Evolutionary conservation across 2,113 vertebrate genomes (phyloP).

Genomic region (Eurypyga helias): DNA sequence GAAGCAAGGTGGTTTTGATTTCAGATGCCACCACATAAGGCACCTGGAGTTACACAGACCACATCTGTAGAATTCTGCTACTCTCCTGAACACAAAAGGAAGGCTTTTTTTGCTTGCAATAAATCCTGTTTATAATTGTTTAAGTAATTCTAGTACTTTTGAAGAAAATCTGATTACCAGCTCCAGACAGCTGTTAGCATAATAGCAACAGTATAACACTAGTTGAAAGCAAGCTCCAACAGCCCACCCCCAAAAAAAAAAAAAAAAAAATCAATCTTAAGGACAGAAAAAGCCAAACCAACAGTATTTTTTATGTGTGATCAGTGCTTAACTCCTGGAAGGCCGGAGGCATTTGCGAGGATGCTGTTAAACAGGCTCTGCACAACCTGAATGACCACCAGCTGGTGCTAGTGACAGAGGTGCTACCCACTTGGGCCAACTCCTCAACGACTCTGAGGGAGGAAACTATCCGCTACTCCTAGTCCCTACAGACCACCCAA

Average conservation of each 20-base stretch:
- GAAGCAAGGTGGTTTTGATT: not conserved
- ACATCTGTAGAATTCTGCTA: not conserved
- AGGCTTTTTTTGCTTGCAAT: not conserved
- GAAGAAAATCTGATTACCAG: not conserved
- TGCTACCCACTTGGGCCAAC: rapidly evolving
- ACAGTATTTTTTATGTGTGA: not conserved
- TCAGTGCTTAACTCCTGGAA: not conserved
- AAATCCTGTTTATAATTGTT: not conserved
- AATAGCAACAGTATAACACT: not conserved
- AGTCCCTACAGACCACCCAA: not conserved
- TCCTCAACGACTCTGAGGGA: not conserved
- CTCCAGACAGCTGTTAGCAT: not conserved
- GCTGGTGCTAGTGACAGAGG: not conserved
- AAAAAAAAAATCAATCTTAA: not conserved
- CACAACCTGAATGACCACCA: not conserved
- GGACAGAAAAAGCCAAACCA: not conserved
- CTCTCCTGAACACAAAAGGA: not conserved
- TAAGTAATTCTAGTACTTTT: not conserved
- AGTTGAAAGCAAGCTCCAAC: not conserved
- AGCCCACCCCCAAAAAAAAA: no score
- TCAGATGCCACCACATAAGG: not conserved
- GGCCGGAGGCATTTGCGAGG: not conserved
- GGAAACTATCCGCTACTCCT: not conserved
- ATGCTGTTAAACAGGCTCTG: not conserved
- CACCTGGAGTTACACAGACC: not conserved